These are phyloP conservation scores for Leptura quadrifasciata DNA, from an alignment of 2,888 invertebrate genomes.

Conservation along the genomic window DNA sequence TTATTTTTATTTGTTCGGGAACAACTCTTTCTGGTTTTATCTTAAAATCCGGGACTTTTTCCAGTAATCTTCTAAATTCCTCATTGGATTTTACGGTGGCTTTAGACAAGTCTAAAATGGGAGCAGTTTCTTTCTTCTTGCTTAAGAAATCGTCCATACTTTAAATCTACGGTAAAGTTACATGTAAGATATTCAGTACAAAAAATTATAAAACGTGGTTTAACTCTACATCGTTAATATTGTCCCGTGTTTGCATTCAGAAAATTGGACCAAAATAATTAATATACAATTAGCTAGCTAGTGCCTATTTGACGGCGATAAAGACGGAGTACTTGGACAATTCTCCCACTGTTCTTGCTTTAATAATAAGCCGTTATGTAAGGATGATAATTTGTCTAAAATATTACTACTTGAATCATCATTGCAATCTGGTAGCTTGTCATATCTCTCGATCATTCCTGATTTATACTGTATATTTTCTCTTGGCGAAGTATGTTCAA, in stretches of 20 bases:
- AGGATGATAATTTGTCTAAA: slow-evolving; percentile 70
- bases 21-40: slow-evolving; percentile 90
- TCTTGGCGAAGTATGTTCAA: slow-evolving; percentile 61
- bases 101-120: slow-evolving; percentile 90
- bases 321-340: slow-evolving; percentile 62
- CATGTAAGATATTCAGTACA: slow-evolving; percentile 20
- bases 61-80: slow-evolving; percentile 87
- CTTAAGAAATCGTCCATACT: slow-evolving; percentile 84
- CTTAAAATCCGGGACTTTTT: slow-evolving; percentile 93
- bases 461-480: slow-evolving; percentile 43
- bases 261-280: slow-evolving; percentile 11
- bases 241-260: slow-evolving; percentile 37
- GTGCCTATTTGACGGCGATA: slow-evolving; percentile 45
- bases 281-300: slow-evolving; percentile 43
- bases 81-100: slow-evolving; percentile 86
- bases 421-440: slow-evolving; percentile 53
- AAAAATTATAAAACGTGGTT: slow-evolving; percentile 18
- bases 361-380: slow-evolving; percentile 74
- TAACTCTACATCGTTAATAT: slow-evolving; percentile 25
- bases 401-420: slow-evolving; percentile 63
- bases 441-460: slow-evolving; percentile 34
- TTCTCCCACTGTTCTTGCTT: slow-evolving; percentile 77
- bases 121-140: slow-evolving; percentile 90
- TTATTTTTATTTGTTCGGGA: slow-evolving; percentile 85
- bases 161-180: slow-evolving; percentile 38